These are phyloP conservation scores for Linnaemya tessellans DNA, from an alignment of 2,888 invertebrate genomes.

Conservation along the genomic window DNA sequence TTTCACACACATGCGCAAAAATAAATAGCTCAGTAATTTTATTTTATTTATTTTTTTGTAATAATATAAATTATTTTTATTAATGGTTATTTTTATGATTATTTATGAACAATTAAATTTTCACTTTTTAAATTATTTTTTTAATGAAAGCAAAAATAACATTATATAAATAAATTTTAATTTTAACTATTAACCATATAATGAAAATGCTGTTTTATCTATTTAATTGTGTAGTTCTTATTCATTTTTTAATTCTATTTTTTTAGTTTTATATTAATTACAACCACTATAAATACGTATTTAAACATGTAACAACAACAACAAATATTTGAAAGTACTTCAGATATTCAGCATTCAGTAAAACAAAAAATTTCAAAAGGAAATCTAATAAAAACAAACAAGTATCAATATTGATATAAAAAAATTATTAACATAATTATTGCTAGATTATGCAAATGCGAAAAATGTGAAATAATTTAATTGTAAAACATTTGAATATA, in stretches of 20 bases:
- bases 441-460: constrained; percentile 63
- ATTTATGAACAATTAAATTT: constrained; percentile 13
- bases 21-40: constrained; percentile 12
- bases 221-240: neutral
- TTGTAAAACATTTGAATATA: constrained; percentile 71
- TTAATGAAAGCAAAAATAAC: constrained; percentile 44
- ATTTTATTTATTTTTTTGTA: constrained; percentile 20
- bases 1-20: constrained; percentile 13
- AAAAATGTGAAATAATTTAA: constrained; percentile 72
- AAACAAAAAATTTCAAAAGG: constrained; percentile 47
- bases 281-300: constrained; percentile 63
- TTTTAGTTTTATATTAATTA: constrained; percentile 24
- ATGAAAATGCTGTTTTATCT: constrained; percentile 67
- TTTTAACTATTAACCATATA: constrained; percentile 58
- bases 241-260: constrained; percentile 30
- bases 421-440: constrained; percentile 50
- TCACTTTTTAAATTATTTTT: constrained; percentile 17
- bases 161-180: constrained; percentile 70
- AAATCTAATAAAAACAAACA: constrained; percentile 42
- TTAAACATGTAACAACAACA: constrained; percentile 38
- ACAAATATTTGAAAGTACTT: constrained; percentile 49
- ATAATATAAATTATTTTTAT: constrained; percentile 63
- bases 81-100: constrained; percentile 50
- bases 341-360: constrained; percentile 63
- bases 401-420: constrained; percentile 55